These are phyloP conservation scores for Tamias sibiricus DNA, from an alignment of 2,113 vertebrate species.

Conservation along the genomic window DNA sequence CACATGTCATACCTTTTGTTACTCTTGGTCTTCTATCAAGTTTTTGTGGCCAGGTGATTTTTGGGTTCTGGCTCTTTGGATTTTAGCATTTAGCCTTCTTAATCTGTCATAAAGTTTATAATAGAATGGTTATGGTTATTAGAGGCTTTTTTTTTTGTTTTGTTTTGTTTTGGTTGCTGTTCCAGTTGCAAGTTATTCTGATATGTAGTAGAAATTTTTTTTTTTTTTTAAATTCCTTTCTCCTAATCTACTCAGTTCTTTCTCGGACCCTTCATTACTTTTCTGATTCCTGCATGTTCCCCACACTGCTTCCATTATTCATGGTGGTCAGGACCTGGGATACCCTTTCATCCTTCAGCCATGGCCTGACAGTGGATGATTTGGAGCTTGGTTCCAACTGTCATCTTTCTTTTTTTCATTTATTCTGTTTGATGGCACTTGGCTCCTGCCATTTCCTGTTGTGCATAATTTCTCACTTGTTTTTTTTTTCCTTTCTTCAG, in stretches of 20 bases:
- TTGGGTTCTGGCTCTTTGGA: slow-evolving; percentile 19
- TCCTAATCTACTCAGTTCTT: background rate
- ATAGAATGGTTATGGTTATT: background rate
- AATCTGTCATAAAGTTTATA: background rate
- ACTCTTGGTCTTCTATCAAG: background rate
- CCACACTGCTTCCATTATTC: background rate
- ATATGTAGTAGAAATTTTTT: background rate
- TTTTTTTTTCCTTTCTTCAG: slow-evolving; percentile 48
- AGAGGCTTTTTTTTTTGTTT: slow-evolving; percentile 1
- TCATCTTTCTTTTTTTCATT: background rate
- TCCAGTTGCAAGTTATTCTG: background rate
- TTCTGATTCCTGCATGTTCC: background rate
- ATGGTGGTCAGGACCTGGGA: background rate
- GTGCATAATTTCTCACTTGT: slow-evolving; percentile 9
- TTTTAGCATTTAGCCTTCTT: slow-evolving; percentile 15
- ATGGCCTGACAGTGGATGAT: accelerated
- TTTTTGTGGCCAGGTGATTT: slow-evolving; percentile 41
- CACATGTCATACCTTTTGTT: background rate
- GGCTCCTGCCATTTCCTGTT: slow-evolving; percentile 11
- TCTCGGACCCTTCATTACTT: background rate
- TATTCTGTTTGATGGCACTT: background rate
- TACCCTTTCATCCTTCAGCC: background rate
- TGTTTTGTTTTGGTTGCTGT: too few species aligned
- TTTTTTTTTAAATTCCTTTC: background rate
- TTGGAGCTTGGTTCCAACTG: background rate